Percentiles rank a stretch among this genome's conserved stretches.
phyloP scores from a whole-genome alignment of 2,113 vertebrate species.

The Odobenus rosmarus region DNA sequence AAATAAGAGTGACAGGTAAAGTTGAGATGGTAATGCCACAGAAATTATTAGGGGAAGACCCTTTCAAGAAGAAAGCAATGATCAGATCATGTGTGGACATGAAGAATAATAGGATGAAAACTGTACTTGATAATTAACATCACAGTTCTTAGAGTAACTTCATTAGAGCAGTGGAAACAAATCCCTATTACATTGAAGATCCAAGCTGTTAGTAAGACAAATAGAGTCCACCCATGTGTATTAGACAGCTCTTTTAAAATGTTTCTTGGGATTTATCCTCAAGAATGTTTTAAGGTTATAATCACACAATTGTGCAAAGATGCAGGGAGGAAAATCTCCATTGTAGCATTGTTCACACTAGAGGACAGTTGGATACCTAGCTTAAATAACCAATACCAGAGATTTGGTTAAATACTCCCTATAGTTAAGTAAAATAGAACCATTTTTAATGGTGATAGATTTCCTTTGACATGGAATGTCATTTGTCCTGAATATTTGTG shows the following conservation, averaged over 20 bases:
- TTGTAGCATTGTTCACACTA: not conserved
- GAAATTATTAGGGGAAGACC: not conserved
- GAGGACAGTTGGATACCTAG: not conserved
- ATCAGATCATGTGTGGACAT: not conserved
- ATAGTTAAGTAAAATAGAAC: not conserved
- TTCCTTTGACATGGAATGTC: not conserved
- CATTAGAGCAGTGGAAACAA: not conserved
- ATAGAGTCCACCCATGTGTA: fast-evolving
- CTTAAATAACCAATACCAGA: not conserved
- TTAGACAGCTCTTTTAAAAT: not conserved
- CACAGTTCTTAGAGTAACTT: not conserved
- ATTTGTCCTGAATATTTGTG: not conserved
- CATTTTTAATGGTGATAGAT: not conserved
- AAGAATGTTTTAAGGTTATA: not conserved
- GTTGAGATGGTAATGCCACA: too few species aligned
- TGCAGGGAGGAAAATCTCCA: not conserved
- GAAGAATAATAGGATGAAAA: not conserved
- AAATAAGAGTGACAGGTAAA: not conserved
- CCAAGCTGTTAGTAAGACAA: not conserved
- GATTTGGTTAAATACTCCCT: not conserved
- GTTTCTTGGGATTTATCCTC: not conserved
- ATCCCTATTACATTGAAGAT: not conserved
- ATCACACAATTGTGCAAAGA: not conserved
- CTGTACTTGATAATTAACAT: not conserved
- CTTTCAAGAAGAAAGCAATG: not conserved